Percentiles rank a stretch among this genome's conserved stretches.
phyloP scores from a whole-genome alignment of 2,888 invertebrate genomes.

The Acanthosepion esculentum region DNA sequence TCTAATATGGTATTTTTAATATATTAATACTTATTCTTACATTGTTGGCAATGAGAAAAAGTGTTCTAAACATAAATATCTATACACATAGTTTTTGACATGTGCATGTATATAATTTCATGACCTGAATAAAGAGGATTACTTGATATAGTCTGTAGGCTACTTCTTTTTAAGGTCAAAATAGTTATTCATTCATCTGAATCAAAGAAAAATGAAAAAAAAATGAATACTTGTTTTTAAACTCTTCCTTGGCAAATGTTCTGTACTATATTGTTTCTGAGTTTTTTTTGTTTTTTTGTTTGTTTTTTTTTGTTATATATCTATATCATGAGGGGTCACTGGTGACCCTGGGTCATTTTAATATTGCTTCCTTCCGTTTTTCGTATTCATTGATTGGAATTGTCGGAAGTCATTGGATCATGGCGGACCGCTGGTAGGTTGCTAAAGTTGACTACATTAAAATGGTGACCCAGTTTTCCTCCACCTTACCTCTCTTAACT shows the following conservation, averaged over 20 bases:
- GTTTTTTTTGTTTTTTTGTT: not conserved
- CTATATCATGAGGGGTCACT: not conserved
- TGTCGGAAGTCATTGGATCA: not conserved
- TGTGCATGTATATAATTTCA: too few species aligned
- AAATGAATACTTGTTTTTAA: not conserved
- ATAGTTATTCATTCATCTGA: not conserved
- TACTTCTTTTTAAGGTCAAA: not conserved
- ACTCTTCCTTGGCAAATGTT: not conserved
- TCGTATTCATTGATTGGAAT: not conserved
- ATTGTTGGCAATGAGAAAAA: too few species aligned
- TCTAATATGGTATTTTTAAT: too few species aligned
- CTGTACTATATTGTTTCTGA: not conserved
- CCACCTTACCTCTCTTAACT: not conserved
- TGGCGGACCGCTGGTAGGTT: constrained; percentile 16
- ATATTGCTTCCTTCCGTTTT: not conserved
- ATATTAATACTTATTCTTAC: too few species aligned
- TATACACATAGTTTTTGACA: not conserved
- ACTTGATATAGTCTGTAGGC: not conserved
- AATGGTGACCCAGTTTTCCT: constrained; percentile 1
- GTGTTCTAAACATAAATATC: not conserved
- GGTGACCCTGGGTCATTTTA: constrained; percentile 10
- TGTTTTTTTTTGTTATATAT: too few species aligned
- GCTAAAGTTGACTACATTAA: not conserved
- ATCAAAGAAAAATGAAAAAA: not conserved
- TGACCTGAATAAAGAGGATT: too few species aligned